Conservation (phyloP, 1,140 invertebrate genomes). For the Brachionus paranguensis region DNA sequence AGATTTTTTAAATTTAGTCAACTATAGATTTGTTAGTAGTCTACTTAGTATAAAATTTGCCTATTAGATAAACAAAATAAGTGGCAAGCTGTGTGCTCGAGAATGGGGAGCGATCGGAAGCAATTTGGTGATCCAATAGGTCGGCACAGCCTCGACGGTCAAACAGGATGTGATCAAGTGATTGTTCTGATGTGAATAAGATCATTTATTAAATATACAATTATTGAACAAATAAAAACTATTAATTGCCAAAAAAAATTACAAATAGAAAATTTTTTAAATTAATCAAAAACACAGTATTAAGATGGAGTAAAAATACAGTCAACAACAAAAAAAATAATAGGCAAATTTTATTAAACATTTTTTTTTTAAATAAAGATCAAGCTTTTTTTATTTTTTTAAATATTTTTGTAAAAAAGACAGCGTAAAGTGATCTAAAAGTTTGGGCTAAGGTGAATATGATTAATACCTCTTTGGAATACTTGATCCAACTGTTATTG, state of each 20-base stretch:
- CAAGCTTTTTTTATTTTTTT: neutral
- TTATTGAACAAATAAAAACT: neutral
- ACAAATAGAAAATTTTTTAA: neutral
- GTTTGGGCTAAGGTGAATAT: neutral
- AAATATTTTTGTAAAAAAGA: neutral
- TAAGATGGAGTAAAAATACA: neutral
- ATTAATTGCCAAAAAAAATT: neutral
- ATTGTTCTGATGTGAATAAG: neutral
- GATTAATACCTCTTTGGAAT: conserved; percentile 16
- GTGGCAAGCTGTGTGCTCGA: neutral
- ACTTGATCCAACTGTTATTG: neutral
- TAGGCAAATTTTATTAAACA: conserved; percentile 1
- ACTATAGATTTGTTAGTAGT: neutral
- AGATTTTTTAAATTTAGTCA: neutral
- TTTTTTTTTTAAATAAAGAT: neutral
- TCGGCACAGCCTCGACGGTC: neutral
- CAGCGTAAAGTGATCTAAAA: neutral
- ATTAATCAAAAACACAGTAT: neutral
- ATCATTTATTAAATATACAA: neutral
- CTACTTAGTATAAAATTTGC: neutral
- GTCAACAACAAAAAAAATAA: neutral
- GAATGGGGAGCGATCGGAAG: neutral
- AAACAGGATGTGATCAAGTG: neutral
- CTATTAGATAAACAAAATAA: neutral
- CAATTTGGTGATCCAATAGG: neutral